Evolutionary conservation across 2,888 invertebrate genomes (phyloP), one percentile per base, ranked within the genome.

Genomic region (Eurois occulta): DNA sequence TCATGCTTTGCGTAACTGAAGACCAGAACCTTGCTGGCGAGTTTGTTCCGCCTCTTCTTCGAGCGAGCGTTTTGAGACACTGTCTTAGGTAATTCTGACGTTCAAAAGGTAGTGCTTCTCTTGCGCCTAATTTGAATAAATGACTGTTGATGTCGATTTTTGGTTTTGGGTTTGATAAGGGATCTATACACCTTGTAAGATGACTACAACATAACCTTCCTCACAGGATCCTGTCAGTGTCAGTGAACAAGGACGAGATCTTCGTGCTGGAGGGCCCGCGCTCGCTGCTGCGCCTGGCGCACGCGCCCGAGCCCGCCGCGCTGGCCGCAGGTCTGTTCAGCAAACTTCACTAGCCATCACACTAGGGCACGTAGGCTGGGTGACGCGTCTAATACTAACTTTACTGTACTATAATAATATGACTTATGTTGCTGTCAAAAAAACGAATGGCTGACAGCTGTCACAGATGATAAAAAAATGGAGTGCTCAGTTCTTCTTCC

Each of bases 251-350:
- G 91, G 97, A 98, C 66, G 98, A 98, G 96, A 98, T 99, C 87
- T 99, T 99, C 95, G 97, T 99, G 70, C 95, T 99, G 89, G 98
- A 98, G 92, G 98, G 98, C 0, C 97, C 97, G 68, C 97, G 98
- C 84, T 98, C 98, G 90, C 94, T 99, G 81, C 94, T 99, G 73
- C 97, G 99, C n/a, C 97, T 99, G 69, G 98, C 98, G 58, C 97
- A 97, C 87, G 95, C 97, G 90, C 98, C 99, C 18, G 98, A 98
- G 92, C 97, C 95, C 85, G 95, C 96, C 90, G 93, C 95, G 79
- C 94, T 94, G 91, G 93, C 92, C 76, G 83, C 92, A 94, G 95
- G 95, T 95, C 92, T 91, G 95, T 94, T 89, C 88, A 71, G 71
- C 72, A 84, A 75, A n/a, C 72, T 21, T 41, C 70, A 64, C 62